phyloP scores from a whole-genome alignment of 2,888 invertebrate genomes.

The Teinopalpus imperialis region DNA sequence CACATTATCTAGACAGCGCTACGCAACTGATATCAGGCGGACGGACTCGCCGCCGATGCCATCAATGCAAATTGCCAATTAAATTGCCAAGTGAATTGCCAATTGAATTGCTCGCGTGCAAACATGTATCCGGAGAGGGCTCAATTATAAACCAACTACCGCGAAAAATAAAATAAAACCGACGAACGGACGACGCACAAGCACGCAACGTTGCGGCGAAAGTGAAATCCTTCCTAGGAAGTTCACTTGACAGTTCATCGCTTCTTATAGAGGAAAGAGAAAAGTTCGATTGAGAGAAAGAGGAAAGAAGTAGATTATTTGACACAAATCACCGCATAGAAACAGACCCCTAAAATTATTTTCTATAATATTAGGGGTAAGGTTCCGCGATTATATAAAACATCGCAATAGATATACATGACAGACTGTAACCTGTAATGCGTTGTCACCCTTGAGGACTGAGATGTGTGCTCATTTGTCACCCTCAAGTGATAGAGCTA shows the following conservation, averaged over 20 bases:
- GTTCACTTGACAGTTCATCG: background rate
- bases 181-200: slow-evolving; percentile 27
- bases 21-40: background rate
- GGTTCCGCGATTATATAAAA: no score
- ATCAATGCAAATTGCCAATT: slow-evolving; percentile 62
- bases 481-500: no score
- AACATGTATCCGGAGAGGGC: slow-evolving; percentile 28
- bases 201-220: slow-evolving; percentile 37
- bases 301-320: no score
- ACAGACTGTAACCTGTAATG: no score
- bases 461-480: no score
- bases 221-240: slow-evolving; percentile 38
- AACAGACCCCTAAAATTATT: no score
- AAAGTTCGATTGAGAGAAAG: no score
- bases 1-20: slow-evolving; percentile 12
- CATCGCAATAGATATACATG: no score
- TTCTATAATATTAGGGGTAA: no score
- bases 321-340: no score
- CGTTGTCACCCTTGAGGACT: no score
- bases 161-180: slow-evolving; percentile 34
- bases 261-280: no score
- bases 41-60: slow-evolving; percentile 25
- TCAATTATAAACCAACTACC: slow-evolving; percentile 34
- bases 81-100: slow-evolving; percentile 41
- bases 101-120: slow-evolving; percentile 46